phyloP scores from a whole-genome alignment of 2,888 invertebrate species.

The Papilio elwesi region DNA sequence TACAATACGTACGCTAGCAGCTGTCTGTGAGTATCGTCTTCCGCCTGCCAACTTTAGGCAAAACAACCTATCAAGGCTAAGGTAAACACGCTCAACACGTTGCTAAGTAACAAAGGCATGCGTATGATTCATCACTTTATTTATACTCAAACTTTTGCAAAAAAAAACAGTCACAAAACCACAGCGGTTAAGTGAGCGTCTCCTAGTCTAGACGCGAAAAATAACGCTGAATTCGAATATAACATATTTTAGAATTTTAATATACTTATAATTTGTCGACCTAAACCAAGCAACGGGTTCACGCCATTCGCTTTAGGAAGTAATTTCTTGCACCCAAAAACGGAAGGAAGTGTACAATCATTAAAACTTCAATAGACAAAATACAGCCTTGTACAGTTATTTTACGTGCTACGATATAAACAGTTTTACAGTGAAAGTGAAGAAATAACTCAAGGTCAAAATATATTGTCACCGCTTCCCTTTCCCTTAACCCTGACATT shows the following conservation, averaged over 20 bases:
- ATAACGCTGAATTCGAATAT: too few relatives aligned
- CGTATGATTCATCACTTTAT: slow-evolving; percentile 7
- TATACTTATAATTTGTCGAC: too few relatives aligned
- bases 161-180: neutral
- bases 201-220: neutral
- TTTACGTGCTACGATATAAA: too few relatives aligned
- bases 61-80: slow-evolving; percentile 61
- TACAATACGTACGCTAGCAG: slow-evolving; percentile 14
- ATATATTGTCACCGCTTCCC: neutral
- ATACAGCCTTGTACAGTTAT: too few relatives aligned
- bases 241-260: neutral
- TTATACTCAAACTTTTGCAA: neutral
- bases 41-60: slow-evolving; percentile 70
- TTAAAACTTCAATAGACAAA: too few relatives aligned
- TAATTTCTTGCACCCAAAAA: too few relatives aligned
- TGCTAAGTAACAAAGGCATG: slow-evolving; percentile 27
- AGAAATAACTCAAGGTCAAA: neutral
- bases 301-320: too few relatives aligned
- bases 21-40: slow-evolving; percentile 48
- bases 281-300: too few relatives aligned
- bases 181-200: neutral
- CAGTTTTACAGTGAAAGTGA: neutral
- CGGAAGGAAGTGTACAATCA: too few relatives aligned
- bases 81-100: slow-evolving; percentile 47
- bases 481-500: slow-evolving; percentile 35